Percentiles rank a stretch among this genome's conserved stretches.
Conservation (phyloP, 2,113 vertebrate genomes). For the Gobio gobio region DNA sequence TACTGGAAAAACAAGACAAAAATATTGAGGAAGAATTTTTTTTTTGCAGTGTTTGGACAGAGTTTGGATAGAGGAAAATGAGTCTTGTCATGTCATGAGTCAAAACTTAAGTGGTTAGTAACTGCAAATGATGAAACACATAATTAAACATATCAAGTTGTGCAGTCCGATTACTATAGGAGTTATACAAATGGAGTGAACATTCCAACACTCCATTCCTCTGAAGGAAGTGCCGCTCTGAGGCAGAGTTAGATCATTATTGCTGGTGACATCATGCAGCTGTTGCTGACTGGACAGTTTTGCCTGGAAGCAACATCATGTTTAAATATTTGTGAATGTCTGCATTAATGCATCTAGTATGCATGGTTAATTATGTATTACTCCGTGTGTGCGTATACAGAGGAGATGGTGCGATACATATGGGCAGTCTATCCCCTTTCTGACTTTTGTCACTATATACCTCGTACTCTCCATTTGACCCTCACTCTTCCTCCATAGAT, state of each 20-base stretch:
- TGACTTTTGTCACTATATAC: not conserved
- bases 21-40: not conserved
- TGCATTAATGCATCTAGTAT: conserved; percentile 38
- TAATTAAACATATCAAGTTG: not conserved
- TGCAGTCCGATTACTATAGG: not conserved
- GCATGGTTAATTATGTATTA: conserved; percentile 42
- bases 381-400: conserved; percentile 16
- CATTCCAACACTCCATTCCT: not conserved
- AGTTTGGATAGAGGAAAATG: not conserved
- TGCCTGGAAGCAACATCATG: conserved; percentile 33
- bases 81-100: not conserved
- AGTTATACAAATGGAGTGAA: not conserved
- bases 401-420: not conserved
- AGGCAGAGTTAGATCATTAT: conserved; percentile 44
- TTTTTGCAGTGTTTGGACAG: not conserved
- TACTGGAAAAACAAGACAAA: not conserved
- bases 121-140: not conserved
- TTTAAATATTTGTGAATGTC: conserved; percentile 45
- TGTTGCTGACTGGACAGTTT: conserved; percentile 39
- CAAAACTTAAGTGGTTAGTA: not conserved
- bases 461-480: not conserved
- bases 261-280: conserved; percentile 45
- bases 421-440: conserved; percentile 1
- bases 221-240: conserved; percentile 23
- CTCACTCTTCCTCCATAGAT: not conserved